Conservation (phyloP, 2,888 invertebrate genomes). For the Eupithecia subumbrata region DNA sequence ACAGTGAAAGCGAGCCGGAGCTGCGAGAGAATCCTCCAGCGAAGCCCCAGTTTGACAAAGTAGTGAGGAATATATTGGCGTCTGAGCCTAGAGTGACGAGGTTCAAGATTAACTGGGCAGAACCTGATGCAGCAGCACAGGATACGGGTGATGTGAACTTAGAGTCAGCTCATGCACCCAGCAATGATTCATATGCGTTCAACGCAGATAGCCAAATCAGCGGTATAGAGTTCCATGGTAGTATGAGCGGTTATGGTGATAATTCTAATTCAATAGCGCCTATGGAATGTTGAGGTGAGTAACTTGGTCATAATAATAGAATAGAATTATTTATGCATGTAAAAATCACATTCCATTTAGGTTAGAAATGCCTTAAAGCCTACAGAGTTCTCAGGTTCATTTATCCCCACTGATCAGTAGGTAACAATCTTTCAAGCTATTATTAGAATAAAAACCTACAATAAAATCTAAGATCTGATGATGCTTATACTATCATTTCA, state of each 20-base stretch:
- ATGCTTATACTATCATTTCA: too few relatives aligned
- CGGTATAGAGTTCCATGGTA: conserved; percentile 73
- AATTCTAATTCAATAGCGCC: conserved; percentile 86
- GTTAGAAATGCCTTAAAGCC: too few relatives aligned
- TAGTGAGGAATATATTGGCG: conserved; percentile 92
- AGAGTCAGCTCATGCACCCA: conserved; percentile 67
- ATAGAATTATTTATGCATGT: too few relatives aligned
- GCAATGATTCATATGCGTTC: conserved; percentile 75
- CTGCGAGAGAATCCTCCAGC: conserved; percentile 97
- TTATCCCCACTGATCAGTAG: too few relatives aligned
- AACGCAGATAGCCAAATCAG: conserved; percentile 79
- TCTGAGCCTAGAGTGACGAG: conserved; percentile 96
- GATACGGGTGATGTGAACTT: conserved; percentile 72
- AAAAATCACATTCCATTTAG: too few relatives aligned
- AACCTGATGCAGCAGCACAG: conserved; percentile 79
- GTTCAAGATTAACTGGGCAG: conserved; percentile 99
- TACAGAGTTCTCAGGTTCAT: too few relatives aligned
- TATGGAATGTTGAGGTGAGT: conserved; percentile 77
- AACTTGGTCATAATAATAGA: conserved; percentile 13
- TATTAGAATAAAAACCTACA: too few relatives aligned
- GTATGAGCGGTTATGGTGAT: conserved; percentile 82
- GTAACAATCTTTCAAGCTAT: too few relatives aligned
- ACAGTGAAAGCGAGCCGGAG: conserved; percentile 94
- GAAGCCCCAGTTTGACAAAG: conserved; percentile 96
- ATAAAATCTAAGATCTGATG: too few relatives aligned